These are phyloP conservation scores for Platysteira castanea DNA, from an alignment of 2,113 vertebrate genomes.

Conservation along the genomic window DNA sequence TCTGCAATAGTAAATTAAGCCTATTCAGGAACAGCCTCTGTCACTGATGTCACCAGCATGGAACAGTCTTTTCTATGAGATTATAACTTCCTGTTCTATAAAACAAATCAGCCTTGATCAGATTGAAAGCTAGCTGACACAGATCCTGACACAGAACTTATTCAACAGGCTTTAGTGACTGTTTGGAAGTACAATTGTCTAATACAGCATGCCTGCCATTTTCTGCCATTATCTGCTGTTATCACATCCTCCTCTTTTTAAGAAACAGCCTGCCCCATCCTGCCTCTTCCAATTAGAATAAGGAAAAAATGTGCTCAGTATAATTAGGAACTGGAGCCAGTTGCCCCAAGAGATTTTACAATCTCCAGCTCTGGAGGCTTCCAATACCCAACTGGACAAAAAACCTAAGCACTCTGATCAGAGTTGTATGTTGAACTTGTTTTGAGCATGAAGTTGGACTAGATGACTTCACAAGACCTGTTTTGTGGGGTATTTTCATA, in stretches of 20 bases:
- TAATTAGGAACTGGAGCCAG: not conserved
- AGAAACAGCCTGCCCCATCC: not conserved
- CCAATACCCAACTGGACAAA: not conserved
- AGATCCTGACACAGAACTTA: not conserved
- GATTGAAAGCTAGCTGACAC: not conserved
- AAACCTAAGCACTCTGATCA: not conserved
- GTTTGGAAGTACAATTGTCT: not conserved
- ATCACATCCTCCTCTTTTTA: not conserved
- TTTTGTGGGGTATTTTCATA: not conserved
- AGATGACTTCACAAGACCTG: not conserved
- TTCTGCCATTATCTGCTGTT: not conserved
- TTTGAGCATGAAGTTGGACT: not conserved
- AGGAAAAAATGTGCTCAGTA: not conserved
- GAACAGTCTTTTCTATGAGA: not conserved
- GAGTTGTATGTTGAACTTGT: not conserved
- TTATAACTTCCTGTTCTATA: not conserved
- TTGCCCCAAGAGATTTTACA: not conserved
- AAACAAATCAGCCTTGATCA: not conserved
- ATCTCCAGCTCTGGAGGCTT: not conserved
- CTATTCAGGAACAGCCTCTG: not conserved
- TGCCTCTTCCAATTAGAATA: not conserved
- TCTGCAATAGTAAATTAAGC: not conserved
- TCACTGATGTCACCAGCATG: not conserved
- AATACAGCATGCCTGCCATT: not conserved
- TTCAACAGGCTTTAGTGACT: not conserved